These are phyloP conservation scores for Papilio protenor DNA, from an alignment of 2,888 invertebrate genomes.

Conservation along the genomic window DNA sequence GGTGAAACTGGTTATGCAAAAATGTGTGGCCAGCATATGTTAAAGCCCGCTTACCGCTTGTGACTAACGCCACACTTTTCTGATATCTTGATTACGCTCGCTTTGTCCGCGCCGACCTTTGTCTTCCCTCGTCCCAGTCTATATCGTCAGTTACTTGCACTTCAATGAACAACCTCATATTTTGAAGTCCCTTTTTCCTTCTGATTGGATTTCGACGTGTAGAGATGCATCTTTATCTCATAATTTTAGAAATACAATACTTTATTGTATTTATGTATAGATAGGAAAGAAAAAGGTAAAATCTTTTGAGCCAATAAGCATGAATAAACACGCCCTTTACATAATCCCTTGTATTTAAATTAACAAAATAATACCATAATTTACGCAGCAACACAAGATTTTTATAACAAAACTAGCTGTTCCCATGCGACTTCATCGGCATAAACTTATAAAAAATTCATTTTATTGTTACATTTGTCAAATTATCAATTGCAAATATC, in stretches of 20 bases:
- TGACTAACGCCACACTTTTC: constrained; percentile 46
- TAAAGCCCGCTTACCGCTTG: constrained; percentile 45
- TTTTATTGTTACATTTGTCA: too few species aligned
- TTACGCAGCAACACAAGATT: too few species aligned
- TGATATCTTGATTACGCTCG: constrained; percentile 71
- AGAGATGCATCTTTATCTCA: constrained; percentile 25
- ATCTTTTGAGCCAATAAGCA: not conserved
- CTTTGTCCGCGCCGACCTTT: constrained; percentile 73
- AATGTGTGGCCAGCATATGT: not conserved
- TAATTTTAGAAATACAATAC: constrained; percentile 26
- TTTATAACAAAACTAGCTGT: too few species aligned
- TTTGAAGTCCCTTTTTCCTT: constrained; percentile 49
- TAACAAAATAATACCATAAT: not conserved
- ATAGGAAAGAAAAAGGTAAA: not conserved
- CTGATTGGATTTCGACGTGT: constrained; percentile 49
- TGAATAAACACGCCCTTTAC: not conserved
- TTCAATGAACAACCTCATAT: constrained; percentile 66
- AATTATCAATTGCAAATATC: too few species aligned
- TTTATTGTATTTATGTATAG: not conserved
- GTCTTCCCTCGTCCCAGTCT: constrained; percentile 67
- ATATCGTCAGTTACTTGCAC: constrained; percentile 65
- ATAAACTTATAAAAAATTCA: too few species aligned
- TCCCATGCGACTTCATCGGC: too few species aligned
- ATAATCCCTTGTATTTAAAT: not conserved
- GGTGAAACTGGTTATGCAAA: not conserved